Base-by-base conservation (phyloP, 1,140 invertebrate species). In the Spodoptera litura region DNA sequence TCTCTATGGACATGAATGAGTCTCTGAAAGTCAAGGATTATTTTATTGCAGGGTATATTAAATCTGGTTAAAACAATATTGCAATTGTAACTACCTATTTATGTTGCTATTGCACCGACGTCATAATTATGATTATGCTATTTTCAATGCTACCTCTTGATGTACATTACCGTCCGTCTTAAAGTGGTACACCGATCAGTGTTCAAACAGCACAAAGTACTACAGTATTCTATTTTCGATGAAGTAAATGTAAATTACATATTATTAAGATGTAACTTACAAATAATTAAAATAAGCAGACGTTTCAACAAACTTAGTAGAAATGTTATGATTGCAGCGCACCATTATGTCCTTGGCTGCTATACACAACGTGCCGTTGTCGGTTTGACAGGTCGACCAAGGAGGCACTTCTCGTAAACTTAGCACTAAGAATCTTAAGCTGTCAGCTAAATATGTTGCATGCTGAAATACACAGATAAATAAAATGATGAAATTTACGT, bases 211-310 rank as follows among this genome's bases (percentile, higher is more conserved):
- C 27, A n/a, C 20, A 20, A 20, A 20, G 20, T 20, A 20, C 20
- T 20, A 20, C 20, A 20, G 0, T 20, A 20, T 20, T 20, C 20
- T 20, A 20, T 20, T 20, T 20, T 20, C 20, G 20, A 20, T 20
- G 1, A 20, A 20, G 20, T 20, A 1, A 20, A 20, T 20, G 20
- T 20, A 20, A 20, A 20, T 20, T 20, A 20, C 20, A 20, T 20
- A 20, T 9, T 44, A 44, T 44, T 44, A 44, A 6, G 38, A 44
- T 44, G 38, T 31, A 27, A 87, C 90, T 89, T 79, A 90, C 90
- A 78, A 20, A 64, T 92, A 92, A 79, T 89, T 79, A n/a, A 85
- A 27, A 74, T 90, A 85, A 0, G 85, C 89, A 1, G 90, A 88
- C 0, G 90, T 90, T 9, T 27, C 66, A 35, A 68, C 78, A 11